Percentiles rank a stretch among this genome's conserved stretches.
Conservation (phyloP, 2,888 invertebrate species). For the Xestoiulus laeticollis region DNA sequence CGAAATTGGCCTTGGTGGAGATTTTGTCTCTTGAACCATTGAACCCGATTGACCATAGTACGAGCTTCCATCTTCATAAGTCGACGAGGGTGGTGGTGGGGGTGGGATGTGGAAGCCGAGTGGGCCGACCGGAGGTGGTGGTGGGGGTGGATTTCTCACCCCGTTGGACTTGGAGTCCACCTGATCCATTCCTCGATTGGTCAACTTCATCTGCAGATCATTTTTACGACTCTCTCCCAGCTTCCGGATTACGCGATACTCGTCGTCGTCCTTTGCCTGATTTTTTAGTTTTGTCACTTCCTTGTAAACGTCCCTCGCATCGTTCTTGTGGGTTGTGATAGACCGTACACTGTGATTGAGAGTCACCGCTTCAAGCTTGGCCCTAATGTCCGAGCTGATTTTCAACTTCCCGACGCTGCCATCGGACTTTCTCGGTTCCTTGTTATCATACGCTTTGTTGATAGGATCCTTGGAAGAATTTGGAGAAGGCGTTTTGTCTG, state of each 20-base stretch:
- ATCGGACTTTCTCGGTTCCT: slow-evolving; percentile 74
- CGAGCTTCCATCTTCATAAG: slow-evolving; percentile 56
- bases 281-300: slow-evolving; percentile 55
- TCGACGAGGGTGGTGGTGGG: slow-evolving; percentile 57
- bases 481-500: background rate
- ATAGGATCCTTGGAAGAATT: background rate
- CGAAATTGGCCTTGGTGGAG: slow-evolving; percentile 58
- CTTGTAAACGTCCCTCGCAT: slow-evolving; percentile 55
- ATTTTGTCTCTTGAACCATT: slow-evolving; percentile 57
- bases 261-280: slow-evolving; percentile 54
- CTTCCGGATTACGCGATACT: slow-evolving; percentile 73
- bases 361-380: slow-evolving; percentile 82
- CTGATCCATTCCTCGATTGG: slow-evolving; percentile 61
- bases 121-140: slow-evolving; percentile 60
- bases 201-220: slow-evolving; percentile 85
- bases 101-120: slow-evolving; percentile 57
- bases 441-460: slow-evolving; percentile 25
- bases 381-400: slow-evolving; percentile 90
- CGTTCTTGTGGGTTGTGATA: slow-evolving; percentile 53
- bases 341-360: slow-evolving; percentile 85
- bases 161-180: background rate
- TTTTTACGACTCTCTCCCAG: slow-evolving; percentile 85
- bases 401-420: slow-evolving; percentile 91
- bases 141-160: slow-evolving; percentile 69
- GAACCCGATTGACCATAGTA: slow-evolving; percentile 58